A percentile compares a stretch with the other conserved stretches of the same genome.
Conservation (phyloP, 1,140 invertebrate species). For the Lysiphlebus fabarum region DNA sequence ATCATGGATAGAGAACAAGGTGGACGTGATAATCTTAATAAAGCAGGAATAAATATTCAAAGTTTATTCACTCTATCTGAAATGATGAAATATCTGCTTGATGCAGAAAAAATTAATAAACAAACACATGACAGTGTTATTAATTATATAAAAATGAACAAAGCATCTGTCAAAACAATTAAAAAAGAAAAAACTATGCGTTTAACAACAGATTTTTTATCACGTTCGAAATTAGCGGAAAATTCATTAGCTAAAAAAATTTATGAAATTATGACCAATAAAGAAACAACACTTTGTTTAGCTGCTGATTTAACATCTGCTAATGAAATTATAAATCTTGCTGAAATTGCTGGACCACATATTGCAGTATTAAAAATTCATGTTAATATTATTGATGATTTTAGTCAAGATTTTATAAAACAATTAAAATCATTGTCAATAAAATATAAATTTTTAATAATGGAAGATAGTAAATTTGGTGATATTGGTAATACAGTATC, state of each 20-base stretch:
- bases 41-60: constrained; percentile 70
- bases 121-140: constrained; percentile 60
- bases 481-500: constrained; percentile 94
- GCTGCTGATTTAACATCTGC: constrained; percentile 76
- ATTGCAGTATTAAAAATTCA: constrained; percentile 91
- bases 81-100: constrained; percentile 65
- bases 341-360: constrained; percentile 75
- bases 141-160: constrained; percentile 61
- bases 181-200: constrained; percentile 42
- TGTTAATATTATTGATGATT: constrained; percentile 84
- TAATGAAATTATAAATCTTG: constrained; percentile 69
- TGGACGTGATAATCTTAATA: constrained; percentile 68
- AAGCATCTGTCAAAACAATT: constrained; percentile 36
- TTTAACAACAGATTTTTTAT: constrained; percentile 58
- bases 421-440: constrained; percentile 67
- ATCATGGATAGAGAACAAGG: constrained; percentile 93
- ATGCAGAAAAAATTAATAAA: constrained; percentile 62
- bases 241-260: constrained; percentile 66
- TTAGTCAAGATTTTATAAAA: constrained; percentile 62
- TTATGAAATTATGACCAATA: constrained; percentile 76
- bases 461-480: constrained; percentile 96
- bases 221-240: constrained; percentile 59
- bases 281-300: constrained; percentile 84
- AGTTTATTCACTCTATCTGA: constrained; percentile 67
- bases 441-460: constrained; percentile 83